These are phyloP conservation scores for Geopemphigus sp. DNA, from an alignment of 1,140 invertebrate species.

Conservation along the genomic window DNA sequence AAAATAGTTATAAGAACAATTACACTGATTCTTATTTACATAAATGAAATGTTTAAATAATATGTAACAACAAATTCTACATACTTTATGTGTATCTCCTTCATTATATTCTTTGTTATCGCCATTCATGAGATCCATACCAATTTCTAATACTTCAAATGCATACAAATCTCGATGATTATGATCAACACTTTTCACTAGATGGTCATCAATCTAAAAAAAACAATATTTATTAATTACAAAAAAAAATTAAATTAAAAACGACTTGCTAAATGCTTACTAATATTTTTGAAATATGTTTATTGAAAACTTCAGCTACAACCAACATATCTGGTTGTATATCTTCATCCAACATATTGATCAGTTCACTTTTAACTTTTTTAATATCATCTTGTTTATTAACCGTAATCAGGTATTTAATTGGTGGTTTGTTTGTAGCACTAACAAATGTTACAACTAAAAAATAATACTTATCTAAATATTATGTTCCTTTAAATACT, in stretches of 20 bases:
- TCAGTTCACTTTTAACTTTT: constrained; percentile 62
- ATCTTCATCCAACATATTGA: constrained; percentile 54
- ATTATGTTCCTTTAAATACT: not conserved
- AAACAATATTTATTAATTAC: not conserved
- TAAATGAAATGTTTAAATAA: not conserved
- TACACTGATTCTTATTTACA: not conserved
- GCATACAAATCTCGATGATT: constrained; percentile 42
- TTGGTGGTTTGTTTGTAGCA: constrained; percentile 57
- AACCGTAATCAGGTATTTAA: constrained; percentile 63
- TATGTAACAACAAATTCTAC: not conserved
- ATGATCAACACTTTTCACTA: constrained; percentile 20
- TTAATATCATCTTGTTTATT: constrained; percentile 64
- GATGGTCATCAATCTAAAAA: constrained; percentile 28
- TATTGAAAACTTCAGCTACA: constrained; percentile 66
- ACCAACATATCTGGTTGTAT: constrained; percentile 54
- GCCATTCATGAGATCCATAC: not conserved
- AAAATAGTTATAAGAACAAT: not conserved
- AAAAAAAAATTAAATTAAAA: not conserved
- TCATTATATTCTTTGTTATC: not conserved
- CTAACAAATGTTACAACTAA: constrained; percentile 64
- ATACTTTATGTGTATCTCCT: not conserved
- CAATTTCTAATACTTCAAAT: constrained; percentile 33
- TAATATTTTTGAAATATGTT: constrained; percentile 66
- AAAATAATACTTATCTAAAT: constrained; percentile 51
- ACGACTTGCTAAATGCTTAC: constrained; percentile 55